Base-by-base conservation (phyloP, 2,888 invertebrate genomes). In the Pycnomerus fuliginosus region DNA sequence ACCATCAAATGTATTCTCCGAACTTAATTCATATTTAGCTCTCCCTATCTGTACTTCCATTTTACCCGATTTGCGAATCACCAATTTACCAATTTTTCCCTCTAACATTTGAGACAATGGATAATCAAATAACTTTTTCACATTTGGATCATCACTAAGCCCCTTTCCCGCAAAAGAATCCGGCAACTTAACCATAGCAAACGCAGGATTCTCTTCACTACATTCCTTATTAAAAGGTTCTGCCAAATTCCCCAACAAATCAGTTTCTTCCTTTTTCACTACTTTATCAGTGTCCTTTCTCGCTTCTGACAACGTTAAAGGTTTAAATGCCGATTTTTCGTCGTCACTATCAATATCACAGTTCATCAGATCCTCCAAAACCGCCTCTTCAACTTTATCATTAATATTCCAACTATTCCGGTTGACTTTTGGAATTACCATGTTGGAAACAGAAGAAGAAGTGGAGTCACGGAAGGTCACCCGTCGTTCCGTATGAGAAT, bases 131-230 rank as follows among this genome's bases (percentile, higher is more conserved):
- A 61, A 16, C 41, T 61, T 58, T 51, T 57, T 56, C 36, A 50
- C 55, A 49, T 58, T 60, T 16, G 62, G 57, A 51, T 69, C 65
- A 36, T 70, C 67, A 48, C 64, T 66, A 4, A 66, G 61, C 10
- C 65, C 65, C 54, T 67, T 65, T 3, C 67, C 69, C 27, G 65
- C 61, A 51, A 71, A 63, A n/a, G 67, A 64, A 52, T 66, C 62
- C 16, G 71, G 71, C 36, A 72, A 46, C 62, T 70, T 56, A n/a
- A 55, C 52, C 52, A 52, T 35, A 48, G 64, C 58, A 36, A 69
- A 43, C n/a, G 50, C 52, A n/a, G 64, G 61, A 42, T 60, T 60
- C 29, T 64, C 61, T 41, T 68, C 65, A 49, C 50, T 56, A 44
- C 59, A 60, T 10, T 62, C 56, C 34, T 52, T 44, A 25, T 50